Base-by-base conservation (phyloP, 2,888 invertebrate genomes). In the Thera obeliscata region DNA sequence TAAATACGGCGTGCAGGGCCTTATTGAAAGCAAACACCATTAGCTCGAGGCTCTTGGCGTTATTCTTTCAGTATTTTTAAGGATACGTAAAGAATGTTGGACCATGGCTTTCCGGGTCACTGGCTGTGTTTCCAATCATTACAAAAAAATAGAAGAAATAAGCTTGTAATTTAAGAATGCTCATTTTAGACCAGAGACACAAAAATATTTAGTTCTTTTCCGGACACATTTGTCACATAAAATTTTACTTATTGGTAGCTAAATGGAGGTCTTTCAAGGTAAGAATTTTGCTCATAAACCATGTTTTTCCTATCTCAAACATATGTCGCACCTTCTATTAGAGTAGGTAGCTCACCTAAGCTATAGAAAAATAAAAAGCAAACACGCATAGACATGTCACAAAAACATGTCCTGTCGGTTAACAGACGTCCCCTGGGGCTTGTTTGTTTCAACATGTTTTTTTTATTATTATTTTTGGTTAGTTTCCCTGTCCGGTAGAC, bases 1-100 rank as follows among this genome's bases (percentile, higher is more conserved):
- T 58, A 9, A 55, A 55, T 55, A 11, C 7, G n/a, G 3, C 84
- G 84, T 89, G 87, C 82, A 85, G 69, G 61, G 71, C 79, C 85
- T 87, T 88, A 90, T 91, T 88, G 90, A 91, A 91, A 87, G 85
- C 81, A 90, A 90, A 91, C 90, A 91, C 87, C 84, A 87, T 89
- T 88, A 89, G 80, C 83, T 74, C 76, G 75, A 7, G 78, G 82
- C 86, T 80, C 66, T 78, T 65, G 76, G 83, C 81, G 76, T 78
- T 82, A 75, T 83, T 82, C 81, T 80, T 82, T 64, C 72, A 73
- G 63, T 68, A 67, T 72, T 74, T 74, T 72, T 64, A 70, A 71
- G 69, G 74, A 69, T 73, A 59, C 57, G 52, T 41, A 49, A 52
- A 59, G 61, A 64, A 67, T 61, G 63, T 69, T 64, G 36, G 48